Percentiles rank a stretch among this genome's conserved stretches.
Conservation (phyloP, 2,888 invertebrate species). For the Drosophila rubida region DNA sequence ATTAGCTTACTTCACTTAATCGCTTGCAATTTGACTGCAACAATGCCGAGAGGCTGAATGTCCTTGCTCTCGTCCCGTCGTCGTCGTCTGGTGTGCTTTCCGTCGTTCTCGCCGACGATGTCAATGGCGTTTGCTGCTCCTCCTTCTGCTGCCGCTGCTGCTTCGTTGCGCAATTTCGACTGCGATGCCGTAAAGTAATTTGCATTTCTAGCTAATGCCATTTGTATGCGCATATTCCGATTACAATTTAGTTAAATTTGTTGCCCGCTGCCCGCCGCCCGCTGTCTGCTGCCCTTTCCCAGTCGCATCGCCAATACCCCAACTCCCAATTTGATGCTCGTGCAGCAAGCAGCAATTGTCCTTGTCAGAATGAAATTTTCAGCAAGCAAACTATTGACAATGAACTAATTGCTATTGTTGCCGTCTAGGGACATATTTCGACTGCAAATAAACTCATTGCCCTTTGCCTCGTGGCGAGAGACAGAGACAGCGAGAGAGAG, state of each 20-base stretch:
- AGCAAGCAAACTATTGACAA: slow-evolving; percentile 80
- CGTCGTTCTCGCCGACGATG: not conserved
- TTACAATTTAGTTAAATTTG: slow-evolving; percentile 80
- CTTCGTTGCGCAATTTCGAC: slow-evolving; percentile 25
- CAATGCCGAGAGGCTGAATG: slow-evolving; percentile 55
- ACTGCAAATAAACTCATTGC: slow-evolving; percentile 79
- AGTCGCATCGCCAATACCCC: not conserved
- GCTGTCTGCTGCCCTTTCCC: not conserved
- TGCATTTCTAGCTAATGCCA: slow-evolving; percentile 80
- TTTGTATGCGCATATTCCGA: slow-evolving; percentile 81
- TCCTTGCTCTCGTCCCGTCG: slow-evolving; percentile 19
- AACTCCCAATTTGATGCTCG: not conserved
- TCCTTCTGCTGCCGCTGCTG: not conserved
- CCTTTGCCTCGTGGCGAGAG: slow-evolving; percentile 31
- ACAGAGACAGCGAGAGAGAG: not conserved
- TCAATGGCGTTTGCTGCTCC: not conserved
- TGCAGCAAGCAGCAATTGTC: slow-evolving; percentile 47
- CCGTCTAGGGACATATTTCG: slow-evolving; percentile 78
- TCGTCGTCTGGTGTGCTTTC: slow-evolving; percentile 18
- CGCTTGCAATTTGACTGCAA: slow-evolving; percentile 77
- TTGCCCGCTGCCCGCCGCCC: not conserved
- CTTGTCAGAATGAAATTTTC: slow-evolving; percentile 68
- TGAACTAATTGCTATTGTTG: slow-evolving; percentile 80
- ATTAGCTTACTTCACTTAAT: slow-evolving; percentile 81
- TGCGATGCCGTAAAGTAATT: slow-evolving; percentile 75